Conservation (phyloP, 2,888 invertebrate genomes). For the Acanthosepion esculentum region DNA sequence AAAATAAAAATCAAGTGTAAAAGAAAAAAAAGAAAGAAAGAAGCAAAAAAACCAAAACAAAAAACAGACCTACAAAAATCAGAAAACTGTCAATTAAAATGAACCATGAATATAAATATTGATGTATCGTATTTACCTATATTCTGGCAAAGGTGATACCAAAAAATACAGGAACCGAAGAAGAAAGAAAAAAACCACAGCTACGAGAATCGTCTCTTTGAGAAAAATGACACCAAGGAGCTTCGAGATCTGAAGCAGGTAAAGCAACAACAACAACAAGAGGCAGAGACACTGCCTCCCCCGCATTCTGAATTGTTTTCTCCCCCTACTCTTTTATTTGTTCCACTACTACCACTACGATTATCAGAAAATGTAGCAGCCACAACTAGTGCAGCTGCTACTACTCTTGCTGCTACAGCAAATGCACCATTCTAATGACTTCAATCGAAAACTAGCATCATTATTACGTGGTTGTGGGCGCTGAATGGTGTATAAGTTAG, state of each 20-base stretch:
- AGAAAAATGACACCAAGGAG: not conserved
- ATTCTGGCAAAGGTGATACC: not conserved
- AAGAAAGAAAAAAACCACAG: not conserved
- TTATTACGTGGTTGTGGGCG: too few relatives aligned
- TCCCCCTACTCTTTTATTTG: not conserved
- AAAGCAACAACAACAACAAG: not conserved
- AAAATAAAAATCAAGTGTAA: not conserved
- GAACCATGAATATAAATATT: not conserved
- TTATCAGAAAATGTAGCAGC: not conserved
- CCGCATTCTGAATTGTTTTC: not conserved
- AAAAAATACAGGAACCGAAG: not conserved
- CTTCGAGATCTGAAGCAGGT: not conserved
- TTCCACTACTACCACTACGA: not conserved
- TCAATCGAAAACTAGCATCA: too few relatives aligned
- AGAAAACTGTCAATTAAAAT: not conserved
- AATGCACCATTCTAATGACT: too few relatives aligned
- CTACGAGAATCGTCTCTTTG: not conserved
- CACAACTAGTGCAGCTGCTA: not conserved
- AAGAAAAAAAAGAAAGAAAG: too few relatives aligned
- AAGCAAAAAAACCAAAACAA: too few relatives aligned
- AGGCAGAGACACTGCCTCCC: not conserved
- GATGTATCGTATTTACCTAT: not conserved
- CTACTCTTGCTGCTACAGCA: too few relatives aligned
- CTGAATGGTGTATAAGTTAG: too few relatives aligned
- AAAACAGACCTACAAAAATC: too few relatives aligned